Conservation (phyloP, 2,797 vertebrate species). For the Microtus obscurus region DNA sequence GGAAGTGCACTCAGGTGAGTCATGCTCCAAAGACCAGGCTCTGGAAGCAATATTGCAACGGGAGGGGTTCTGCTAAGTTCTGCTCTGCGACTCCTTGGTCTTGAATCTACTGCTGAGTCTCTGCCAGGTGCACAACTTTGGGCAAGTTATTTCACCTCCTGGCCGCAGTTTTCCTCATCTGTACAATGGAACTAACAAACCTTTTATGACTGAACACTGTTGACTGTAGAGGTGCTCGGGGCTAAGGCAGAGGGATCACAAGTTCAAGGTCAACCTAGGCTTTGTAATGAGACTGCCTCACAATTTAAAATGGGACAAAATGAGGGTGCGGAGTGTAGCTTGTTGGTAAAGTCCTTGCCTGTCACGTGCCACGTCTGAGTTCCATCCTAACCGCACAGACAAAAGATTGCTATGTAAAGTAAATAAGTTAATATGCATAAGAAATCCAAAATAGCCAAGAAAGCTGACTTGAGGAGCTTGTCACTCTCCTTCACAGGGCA, state of each 20-base stretch:
- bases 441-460: not conserved
- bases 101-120: slow-evolving; percentile 9
- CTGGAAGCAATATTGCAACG: not conserved
- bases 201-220: not conserved
- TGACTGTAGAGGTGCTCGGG: not conserved
- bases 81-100: not conserved
- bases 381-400: not conserved
- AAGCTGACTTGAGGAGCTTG: not conserved
- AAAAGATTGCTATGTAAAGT: not conserved
- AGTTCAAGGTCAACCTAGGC: not conserved
- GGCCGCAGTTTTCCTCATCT: slow-evolving; percentile 51
- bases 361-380: not conserved
- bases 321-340: too few relatives aligned
- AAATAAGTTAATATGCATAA: not conserved
- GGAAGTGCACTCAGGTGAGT: not conserved
- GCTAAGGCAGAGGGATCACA: not conserved
- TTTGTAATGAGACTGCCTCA: not conserved
- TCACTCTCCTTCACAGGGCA: not conserved
- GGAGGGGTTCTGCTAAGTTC: not conserved
- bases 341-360: not conserved
- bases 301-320: not conserved
- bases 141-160: not conserved
- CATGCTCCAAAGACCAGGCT: not conserved
- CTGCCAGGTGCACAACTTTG: not conserved
- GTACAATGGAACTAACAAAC: not conserved